Evolutionary conservation across 2,888 invertebrate genomes (phyloP).

Genomic region (Pseudanteris insignis): DNA sequence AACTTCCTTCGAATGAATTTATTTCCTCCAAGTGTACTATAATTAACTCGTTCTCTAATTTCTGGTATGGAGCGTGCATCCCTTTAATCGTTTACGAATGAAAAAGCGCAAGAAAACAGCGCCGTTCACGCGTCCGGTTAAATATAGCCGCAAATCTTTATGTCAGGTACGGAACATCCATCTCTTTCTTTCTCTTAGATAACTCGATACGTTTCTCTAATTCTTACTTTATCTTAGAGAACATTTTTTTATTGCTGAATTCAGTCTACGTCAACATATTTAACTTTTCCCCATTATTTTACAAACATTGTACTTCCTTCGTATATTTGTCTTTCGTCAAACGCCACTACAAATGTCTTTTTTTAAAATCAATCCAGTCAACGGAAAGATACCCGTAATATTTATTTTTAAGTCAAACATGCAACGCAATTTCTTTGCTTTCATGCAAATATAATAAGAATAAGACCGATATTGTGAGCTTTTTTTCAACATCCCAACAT

Average conservation of each 20-base stretch:
- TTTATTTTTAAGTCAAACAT: conserved; percentile 28
- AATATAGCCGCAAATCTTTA: conserved; percentile 54
- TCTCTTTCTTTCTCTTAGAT: conserved; percentile 11
- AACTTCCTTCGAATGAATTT: too few relatives aligned
- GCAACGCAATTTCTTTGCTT: too few relatives aligned
- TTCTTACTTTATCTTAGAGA: conserved; percentile 19
- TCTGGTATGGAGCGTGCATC: conserved; percentile 13
- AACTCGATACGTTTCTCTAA: conserved; percentile 8
- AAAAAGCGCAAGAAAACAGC: conserved; percentile 45
- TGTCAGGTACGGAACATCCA: conserved; percentile 37
- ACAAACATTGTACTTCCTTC: conserved; percentile 5
- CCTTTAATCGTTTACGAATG: conserved; percentile 38
- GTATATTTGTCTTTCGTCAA: conserved; percentile 26
- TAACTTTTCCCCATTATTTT: conserved; percentile 20
- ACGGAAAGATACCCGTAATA: neutral
- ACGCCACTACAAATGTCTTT: conserved; percentile 1
- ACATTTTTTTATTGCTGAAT: conserved; percentile 4
- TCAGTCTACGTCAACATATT: conserved; percentile 9
- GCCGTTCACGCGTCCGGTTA: conserved; percentile 55
- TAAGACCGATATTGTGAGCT: too few relatives aligned
- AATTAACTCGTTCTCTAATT: too few relatives aligned
- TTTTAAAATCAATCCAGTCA: neutral
- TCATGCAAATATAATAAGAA: too few relatives aligned
- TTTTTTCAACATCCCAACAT: too few relatives aligned
- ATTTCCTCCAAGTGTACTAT: too few relatives aligned